These are phyloP conservation scores for Mimumesa dahlbomi DNA, from an alignment of 2,888 invertebrate species.

Conservation along the genomic window DNA sequence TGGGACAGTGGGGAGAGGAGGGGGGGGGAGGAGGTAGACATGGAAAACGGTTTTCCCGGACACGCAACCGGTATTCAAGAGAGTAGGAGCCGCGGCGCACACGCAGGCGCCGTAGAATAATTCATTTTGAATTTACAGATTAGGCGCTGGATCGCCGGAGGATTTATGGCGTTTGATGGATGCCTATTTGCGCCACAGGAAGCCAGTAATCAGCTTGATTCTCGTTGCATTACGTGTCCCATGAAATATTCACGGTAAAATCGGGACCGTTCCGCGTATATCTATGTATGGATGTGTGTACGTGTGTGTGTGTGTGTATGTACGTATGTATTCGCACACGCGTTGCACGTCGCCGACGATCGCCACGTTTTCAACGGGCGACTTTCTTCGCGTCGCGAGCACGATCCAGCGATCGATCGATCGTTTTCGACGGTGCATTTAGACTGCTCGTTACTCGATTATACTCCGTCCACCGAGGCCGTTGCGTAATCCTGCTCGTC, in stretches of 20 bases:
- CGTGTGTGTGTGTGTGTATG: no score
- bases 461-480: conserved; percentile 8
- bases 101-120: conserved; percentile 43
- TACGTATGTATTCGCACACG: no score
- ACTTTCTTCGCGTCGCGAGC: no score
- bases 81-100: no score
- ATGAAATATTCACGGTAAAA: conserved; percentile 21
- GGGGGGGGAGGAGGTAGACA: no score
- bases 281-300: no score
- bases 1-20: no score
- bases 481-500: conserved; percentile 55
- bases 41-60: no score
- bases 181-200: conserved; percentile 32
- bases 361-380: no score
- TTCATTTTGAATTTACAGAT: conserved; percentile 64
- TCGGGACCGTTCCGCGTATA: no score
- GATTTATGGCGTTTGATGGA: conserved; percentile 56
- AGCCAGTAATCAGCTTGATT: conserved; percentile 45
- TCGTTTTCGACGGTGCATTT: conserved; percentile 25
- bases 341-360: no score
- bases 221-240: conserved; percentile 7
- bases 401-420: no score
- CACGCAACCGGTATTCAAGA: conserved; percentile 16
- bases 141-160: conserved; percentile 35
- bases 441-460: conserved; percentile 49